Base-by-base conservation (phyloP, 2,113 vertebrate genomes). In the Prochilodus magdalenae region DNA sequence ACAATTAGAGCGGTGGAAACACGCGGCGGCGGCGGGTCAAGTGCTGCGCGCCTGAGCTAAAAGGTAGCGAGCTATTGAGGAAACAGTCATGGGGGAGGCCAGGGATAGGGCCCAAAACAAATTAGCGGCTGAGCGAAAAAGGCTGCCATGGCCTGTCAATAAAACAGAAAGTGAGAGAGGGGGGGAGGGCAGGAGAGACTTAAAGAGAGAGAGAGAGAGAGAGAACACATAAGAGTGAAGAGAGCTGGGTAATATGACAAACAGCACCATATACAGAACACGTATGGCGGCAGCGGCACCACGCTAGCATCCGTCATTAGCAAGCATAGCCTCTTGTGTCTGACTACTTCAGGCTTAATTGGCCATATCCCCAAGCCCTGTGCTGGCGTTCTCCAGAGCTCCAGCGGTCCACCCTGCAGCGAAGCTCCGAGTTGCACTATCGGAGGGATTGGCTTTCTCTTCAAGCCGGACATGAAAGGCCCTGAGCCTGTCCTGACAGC, bases 1-100 rank as follows among this genome's bases (percentile, higher is more conserved):
- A 94, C 94, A 94, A 94, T 95, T 95, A 95, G 91, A 93, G 93
- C 75, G 86, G 89, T 92, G 93, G 92, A 94, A 93, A 92, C 90
- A 90, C 89, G 91, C 85, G 89, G 90, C 87, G 85, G 88, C 91
- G 73, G 87, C 79, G 84, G 93, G 94, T 94, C 93, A 93, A 93
- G 93, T 90, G 89, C 88, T 87, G 86, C 81, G 88, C 85, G 79
- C 87, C 86, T 73, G 87, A 87, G 91, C 90, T 91, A 91, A 93
- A 92, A 94, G 92, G 91, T 92, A 94, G 89, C 90, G 90, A 88
- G 89, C 88, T 92, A 89, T 89, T 87, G 90, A 90, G 87, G 82
- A 91, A 89, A 91, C 89, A 88, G 88, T 90, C 84, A 87, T 86
- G 89, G 89, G 85, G 36, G 89, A 91, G 90, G 90, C 90, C 88